Evolutionary conservation across 2,888 invertebrate genomes (phyloP).

Genomic region (Lasioglossum villosulum): DNA sequence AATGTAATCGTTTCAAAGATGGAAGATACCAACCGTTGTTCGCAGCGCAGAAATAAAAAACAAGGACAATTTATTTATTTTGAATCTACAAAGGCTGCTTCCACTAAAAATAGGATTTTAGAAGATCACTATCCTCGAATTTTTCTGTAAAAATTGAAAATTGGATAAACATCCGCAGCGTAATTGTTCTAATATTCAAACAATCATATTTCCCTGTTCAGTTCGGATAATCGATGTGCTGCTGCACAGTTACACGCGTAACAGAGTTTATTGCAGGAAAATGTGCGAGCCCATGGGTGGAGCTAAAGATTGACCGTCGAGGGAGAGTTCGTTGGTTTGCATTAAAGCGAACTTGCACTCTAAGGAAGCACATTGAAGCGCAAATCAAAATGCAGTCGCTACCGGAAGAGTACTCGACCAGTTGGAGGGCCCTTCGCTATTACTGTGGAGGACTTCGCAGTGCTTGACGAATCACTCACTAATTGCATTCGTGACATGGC

Average conservation of each 20-base stretch:
- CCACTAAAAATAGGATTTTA: too few relatives aligned
- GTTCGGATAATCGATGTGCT: background rate
- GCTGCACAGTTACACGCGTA: background rate
- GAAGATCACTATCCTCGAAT: too few relatives aligned
- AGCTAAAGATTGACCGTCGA: slow-evolving; percentile 54
- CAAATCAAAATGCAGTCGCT: slow-evolving; percentile 83
- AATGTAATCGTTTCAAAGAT: too few relatives aligned
- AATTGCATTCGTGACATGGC: slow-evolving; percentile 84
- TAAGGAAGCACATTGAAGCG: slow-evolving; percentile 78
- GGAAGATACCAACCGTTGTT: too few relatives aligned
- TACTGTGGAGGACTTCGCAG: slow-evolving; percentile 76
- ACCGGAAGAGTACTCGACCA: slow-evolving; percentile 78
- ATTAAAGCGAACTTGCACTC: slow-evolving; percentile 69
- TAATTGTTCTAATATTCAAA: background rate
- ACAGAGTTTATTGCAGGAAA: slow-evolving; percentile 8
- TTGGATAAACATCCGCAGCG: too few relatives aligned
- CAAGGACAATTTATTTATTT: too few relatives aligned
- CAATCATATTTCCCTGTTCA: background rate
- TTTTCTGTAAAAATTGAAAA: too few relatives aligned
- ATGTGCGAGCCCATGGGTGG: background rate
- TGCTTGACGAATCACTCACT: slow-evolving; percentile 84
- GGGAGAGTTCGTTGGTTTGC: slow-evolving; percentile 56
- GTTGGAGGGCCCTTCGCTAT: slow-evolving; percentile 79
- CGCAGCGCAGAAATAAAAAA: too few relatives aligned
- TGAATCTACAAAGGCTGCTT: too few relatives aligned